Evolutionary conservation across 2,113 vertebrate genomes (phyloP).

Genomic region (Sceloporus tristichus): DNA sequence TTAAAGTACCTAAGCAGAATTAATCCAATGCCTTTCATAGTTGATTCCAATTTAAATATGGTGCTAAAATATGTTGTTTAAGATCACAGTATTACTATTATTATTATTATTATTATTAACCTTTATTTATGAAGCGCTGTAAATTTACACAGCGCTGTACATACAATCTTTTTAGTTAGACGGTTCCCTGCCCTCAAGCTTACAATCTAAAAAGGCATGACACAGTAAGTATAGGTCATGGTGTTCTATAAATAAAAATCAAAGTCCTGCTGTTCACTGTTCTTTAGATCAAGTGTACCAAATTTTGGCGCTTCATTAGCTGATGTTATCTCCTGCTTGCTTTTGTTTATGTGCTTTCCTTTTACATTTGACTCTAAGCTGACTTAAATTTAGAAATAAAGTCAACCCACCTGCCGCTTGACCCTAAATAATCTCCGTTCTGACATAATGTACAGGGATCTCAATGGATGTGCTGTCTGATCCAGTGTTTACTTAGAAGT

Average conservation of each 20-base stretch:
- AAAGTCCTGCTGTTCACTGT: neutral
- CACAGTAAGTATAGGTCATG: neutral
- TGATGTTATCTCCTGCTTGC: neutral
- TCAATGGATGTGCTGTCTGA: neutral
- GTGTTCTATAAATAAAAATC: neutral
- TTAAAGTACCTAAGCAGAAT: too few species aligned
- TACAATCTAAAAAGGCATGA: too few species aligned
- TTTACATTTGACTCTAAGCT: neutral
- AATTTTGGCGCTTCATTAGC: neutral
- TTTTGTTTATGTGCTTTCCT: neutral
- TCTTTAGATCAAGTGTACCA: neutral
- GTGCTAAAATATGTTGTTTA: neutral
- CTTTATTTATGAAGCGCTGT: too few species aligned
- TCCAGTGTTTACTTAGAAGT: neutral
- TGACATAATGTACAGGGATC: neutral
- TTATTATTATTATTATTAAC: too few species aligned
- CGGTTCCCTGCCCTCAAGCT: too few species aligned
- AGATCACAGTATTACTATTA: neutral
- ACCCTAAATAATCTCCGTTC: neutral
- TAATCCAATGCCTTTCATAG: neutral
- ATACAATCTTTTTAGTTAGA: too few species aligned
- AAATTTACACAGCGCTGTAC: too few species aligned
- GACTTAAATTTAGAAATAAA: neutral
- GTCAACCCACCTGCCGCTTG: neutral
- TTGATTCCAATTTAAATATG: neutral